These are phyloP conservation scores for Troilus luridus DNA, from an alignment of 2,888 invertebrate genomes.

Conservation along the genomic window DNA sequence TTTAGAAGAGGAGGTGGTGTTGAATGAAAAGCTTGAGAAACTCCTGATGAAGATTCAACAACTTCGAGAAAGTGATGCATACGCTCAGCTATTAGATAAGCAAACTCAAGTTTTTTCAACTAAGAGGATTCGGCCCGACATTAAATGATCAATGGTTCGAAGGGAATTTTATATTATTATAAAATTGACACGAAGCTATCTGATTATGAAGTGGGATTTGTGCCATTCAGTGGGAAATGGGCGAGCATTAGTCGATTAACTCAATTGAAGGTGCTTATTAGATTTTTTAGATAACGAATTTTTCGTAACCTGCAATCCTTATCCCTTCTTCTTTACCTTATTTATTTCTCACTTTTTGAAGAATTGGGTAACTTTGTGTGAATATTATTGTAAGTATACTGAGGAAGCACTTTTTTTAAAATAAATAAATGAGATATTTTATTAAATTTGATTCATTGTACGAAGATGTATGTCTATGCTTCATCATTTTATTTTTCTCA, in stretches of 20 bases:
- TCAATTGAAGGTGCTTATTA: background rate
- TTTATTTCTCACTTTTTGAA: background rate
- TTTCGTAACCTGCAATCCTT: background rate
- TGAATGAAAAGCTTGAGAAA: constrained; percentile 49
- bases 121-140: background rate
- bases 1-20: constrained; percentile 44
- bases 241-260: background rate
- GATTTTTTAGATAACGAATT: background rate
- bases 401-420: background rate
- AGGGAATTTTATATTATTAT: background rate
- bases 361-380: background rate
- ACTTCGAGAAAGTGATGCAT: background rate
- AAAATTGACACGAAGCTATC: background rate
- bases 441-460: background rate
- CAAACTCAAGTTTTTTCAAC: constrained; percentile 48
- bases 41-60: background rate
- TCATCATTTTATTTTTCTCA: background rate
- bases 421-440: background rate
- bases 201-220: background rate
- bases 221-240: background rate
- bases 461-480: background rate
- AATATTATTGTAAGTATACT: background rate
- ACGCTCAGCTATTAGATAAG: background rate
- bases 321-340: background rate
- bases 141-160: background rate